Percentiles rank a stretch among this genome's conserved stretches.
These are phyloP conservation scores for Jaculus jaculus DNA, from an alignment of 2,113 vertebrate genomes.

Conservation along the genomic window DNA sequence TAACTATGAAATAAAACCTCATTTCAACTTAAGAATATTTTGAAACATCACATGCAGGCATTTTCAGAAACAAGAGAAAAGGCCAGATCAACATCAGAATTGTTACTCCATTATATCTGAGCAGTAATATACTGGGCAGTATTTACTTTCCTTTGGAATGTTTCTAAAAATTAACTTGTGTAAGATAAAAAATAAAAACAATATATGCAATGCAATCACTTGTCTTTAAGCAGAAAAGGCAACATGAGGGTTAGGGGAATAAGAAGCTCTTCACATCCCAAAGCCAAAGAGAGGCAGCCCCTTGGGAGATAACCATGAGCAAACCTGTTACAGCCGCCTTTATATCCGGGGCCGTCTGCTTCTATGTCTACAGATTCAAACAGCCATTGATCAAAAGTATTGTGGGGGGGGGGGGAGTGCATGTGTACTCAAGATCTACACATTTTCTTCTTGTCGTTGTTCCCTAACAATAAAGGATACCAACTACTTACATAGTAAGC, in stretches of 20 bases:
- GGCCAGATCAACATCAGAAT: not conserved
- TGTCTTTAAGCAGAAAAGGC: not conserved
- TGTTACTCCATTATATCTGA: not conserved
- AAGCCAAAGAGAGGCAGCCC: not conserved
- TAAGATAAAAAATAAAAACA: constrained; percentile 11
- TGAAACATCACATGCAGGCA: not conserved
- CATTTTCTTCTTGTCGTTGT: not conserved
- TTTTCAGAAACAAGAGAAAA: not conserved
- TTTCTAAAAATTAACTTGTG: not conserved
- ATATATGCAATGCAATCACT: not conserved
- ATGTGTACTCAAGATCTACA: not conserved
- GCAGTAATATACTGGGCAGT: not conserved
- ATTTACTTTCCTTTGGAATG: not conserved
- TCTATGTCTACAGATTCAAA: not conserved
- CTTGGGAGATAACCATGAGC: not conserved
- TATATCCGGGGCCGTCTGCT: not conserved
- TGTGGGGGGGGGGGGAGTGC: too few species aligned
- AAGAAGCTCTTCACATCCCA: not conserved
- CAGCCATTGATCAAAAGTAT: not conserved
- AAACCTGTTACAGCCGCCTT: not conserved
- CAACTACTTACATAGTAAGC: too few species aligned
- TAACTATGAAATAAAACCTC: not conserved
- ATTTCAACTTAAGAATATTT: constrained; percentile 2
- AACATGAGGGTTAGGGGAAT: not conserved
- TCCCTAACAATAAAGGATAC: not conserved